These are phyloP conservation scores for Piaya cayana DNA, from an alignment of 2,113 vertebrate species.

Conservation along the genomic window DNA sequence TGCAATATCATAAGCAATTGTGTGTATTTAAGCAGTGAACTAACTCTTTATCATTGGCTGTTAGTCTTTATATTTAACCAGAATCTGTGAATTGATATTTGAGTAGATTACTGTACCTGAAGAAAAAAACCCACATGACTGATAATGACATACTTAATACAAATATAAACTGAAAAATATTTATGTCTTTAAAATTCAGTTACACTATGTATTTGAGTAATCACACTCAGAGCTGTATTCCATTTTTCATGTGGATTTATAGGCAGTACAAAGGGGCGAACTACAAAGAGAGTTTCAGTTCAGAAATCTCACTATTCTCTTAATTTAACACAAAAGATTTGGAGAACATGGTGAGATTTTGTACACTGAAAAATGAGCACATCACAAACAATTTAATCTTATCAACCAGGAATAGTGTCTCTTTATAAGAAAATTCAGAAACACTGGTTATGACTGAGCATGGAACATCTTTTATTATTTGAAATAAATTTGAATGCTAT, in stretches of 20 bases:
- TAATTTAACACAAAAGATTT: neutral
- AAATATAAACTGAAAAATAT: neutral
- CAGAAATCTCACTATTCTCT: neutral
- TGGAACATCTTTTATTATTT: neutral
- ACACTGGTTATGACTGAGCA: too few relatives aligned
- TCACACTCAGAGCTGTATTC: neutral
- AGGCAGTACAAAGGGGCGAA: neutral
- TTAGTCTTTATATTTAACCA: neutral
- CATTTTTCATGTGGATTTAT: neutral
- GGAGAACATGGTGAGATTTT: neutral
- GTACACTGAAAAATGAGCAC: constrained; percentile 8
- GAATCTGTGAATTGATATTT: neutral
- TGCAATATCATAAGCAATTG: neutral
- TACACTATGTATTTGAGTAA: neutral
- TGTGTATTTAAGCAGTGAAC: neutral
- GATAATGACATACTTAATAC: neutral
- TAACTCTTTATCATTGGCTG: neutral
- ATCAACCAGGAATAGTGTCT: neutral
- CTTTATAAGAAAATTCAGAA: constrained; percentile 22
- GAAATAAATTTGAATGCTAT: neutral
- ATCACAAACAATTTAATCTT: constrained; percentile 8
- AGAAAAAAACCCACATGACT: neutral
- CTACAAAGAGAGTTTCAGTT: neutral
- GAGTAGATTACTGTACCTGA: neutral
- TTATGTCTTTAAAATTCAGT: neutral